Evolutionary conservation across 1,140 invertebrate species (phyloP).

Genomic region (Frieseomelitta varia): DNA sequence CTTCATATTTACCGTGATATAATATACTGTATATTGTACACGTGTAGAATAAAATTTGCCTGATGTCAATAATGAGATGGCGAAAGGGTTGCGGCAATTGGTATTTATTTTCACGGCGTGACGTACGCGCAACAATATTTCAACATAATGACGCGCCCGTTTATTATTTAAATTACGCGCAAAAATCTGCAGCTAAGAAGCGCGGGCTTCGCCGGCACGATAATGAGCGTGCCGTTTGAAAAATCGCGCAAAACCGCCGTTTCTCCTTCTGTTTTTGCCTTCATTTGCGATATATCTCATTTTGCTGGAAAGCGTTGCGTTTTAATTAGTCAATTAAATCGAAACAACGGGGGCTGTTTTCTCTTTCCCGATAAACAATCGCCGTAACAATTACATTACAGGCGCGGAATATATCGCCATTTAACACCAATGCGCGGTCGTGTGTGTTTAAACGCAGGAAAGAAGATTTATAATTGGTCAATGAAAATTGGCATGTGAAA

Average conservation of each 20-base stretch:
- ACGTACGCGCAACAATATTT: neutral
- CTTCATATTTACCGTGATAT: neutral
- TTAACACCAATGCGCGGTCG: too few species aligned
- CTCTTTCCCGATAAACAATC: neutral
- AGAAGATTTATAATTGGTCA: neutral
- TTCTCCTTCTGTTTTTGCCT: neutral
- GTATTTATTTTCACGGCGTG: neutral
- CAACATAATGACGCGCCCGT: conserved; percentile 12
- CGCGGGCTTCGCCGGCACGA: neutral
- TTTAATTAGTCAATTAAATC: conserved; percentile 11
- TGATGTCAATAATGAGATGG: neutral
- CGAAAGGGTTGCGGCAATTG: neutral
- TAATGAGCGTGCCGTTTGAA: conserved; percentile 21
- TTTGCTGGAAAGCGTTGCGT: neutral
- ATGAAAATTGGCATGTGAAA: neutral
- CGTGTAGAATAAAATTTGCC: neutral
- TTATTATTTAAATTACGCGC: conserved; percentile 32
- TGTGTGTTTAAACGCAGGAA: neutral
- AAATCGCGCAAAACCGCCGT: neutral
- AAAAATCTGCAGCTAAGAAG: conserved; percentile 15
- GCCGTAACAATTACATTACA: neutral
- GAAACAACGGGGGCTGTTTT: neutral
- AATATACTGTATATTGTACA: neutral
- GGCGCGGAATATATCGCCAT: too few species aligned
- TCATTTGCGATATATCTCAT: conserved; percentile 14